These are phyloP conservation scores for Caenorhabditis sulstoni DNA, from an alignment of 2,888 invertebrate genomes.

Conservation along the genomic window DNA sequence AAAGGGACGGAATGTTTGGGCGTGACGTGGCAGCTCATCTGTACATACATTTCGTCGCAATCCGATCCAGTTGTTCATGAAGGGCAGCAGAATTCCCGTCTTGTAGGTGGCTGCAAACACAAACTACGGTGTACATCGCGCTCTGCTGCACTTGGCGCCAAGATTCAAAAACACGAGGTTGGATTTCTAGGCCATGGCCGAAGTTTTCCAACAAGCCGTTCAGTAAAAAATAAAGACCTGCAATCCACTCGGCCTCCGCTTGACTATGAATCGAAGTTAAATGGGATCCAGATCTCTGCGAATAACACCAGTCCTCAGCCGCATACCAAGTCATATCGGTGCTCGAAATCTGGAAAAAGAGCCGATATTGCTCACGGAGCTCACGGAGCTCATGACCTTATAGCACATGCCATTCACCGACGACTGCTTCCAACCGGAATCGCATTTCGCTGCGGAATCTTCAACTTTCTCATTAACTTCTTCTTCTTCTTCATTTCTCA, in stretches of 20 bases:
- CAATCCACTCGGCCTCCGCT: conserved; percentile 51
- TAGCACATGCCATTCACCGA: conserved; percentile 40
- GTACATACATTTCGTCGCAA: conserved; percentile 30
- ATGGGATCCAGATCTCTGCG: conserved; percentile 35
- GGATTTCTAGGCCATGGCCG: too few relatives aligned
- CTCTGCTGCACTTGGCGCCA: too few relatives aligned
- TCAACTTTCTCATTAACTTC: background rate
- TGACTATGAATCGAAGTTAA: conserved; percentile 46
- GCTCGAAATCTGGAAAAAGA: conserved; percentile 16
- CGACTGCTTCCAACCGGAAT: conserved; percentile 41
- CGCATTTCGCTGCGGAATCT: conserved; percentile 26
- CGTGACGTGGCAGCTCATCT: background rate
- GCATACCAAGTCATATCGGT: conserved; percentile 43
- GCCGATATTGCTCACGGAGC: too few relatives aligned
- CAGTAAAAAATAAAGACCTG: background rate
- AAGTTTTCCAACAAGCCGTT: background rate
- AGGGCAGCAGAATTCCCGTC: background rate
- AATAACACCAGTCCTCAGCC: conserved; percentile 39
- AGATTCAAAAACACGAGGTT: too few relatives aligned
- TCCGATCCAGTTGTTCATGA: conserved; percentile 53
- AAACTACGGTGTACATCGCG: too few relatives aligned
- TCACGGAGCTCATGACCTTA: too few relatives aligned
- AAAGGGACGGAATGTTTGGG: background rate
- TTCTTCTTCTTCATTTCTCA: background rate
- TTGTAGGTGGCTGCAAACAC: conserved; percentile 31